These are phyloP conservation scores for Calidris pygmaea DNA, from an alignment of 2,113 vertebrate genomes.

Conservation along the genomic window DNA sequence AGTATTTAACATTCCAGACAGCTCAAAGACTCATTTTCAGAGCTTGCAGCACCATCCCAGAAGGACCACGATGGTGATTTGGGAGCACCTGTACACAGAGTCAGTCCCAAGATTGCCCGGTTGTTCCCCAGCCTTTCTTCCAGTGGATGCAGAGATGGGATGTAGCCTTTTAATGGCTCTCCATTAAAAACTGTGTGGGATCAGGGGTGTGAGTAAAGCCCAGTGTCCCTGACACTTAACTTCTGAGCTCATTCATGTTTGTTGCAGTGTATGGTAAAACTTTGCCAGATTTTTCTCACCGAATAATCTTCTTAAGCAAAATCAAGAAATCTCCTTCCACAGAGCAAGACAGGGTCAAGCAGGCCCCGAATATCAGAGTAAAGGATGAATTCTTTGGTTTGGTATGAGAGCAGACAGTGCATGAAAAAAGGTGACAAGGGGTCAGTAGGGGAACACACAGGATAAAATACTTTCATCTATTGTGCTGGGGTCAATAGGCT, in stretches of 20 bases:
- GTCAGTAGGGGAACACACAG: conserved; percentile 69
- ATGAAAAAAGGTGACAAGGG: conserved; percentile 67
- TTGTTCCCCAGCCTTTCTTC: background rate
- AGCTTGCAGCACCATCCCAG: background rate
- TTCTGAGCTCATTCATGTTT: background rate
- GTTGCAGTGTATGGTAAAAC: background rate
- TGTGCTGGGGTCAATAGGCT: conserved; percentile 85
- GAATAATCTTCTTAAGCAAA: background rate
- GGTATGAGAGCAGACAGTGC: conserved; percentile 78
- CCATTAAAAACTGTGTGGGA: background rate
- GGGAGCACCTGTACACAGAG: background rate
- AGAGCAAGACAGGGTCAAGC: conserved; percentile 64
- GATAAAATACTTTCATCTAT: conserved; percentile 89
- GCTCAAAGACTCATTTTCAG: background rate
- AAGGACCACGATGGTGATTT: background rate
- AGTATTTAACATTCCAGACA: background rate
- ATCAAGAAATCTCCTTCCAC: background rate
- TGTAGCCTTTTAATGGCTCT: background rate
- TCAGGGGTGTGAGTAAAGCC: background rate
- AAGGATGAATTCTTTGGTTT: conserved; percentile 78
- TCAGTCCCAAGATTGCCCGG: background rate
- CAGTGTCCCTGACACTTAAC: background rate
- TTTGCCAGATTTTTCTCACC: background rate
- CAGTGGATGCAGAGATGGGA: background rate
- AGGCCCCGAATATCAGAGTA: conserved; percentile 75